phyloP scores from a whole-genome alignment of 2,113 vertebrate genomes.

The Tiliqua scincoides region DNA sequence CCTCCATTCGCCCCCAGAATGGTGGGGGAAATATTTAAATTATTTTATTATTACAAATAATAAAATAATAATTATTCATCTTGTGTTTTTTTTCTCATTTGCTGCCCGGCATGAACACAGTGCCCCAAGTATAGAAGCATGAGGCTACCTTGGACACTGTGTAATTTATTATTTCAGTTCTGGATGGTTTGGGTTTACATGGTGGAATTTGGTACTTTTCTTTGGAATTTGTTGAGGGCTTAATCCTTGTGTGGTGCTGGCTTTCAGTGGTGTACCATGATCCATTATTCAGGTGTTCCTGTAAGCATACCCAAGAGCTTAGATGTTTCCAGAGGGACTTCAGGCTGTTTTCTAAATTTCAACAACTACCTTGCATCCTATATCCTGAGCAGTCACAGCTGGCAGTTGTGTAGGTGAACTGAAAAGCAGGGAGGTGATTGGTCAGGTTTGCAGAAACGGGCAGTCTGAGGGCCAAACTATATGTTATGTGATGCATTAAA shows the following conservation, averaged over 20 bases:
- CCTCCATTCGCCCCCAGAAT: not conserved
- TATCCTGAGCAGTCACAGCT: not conserved
- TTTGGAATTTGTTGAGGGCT: not conserved
- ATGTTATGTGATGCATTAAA: too few species aligned
- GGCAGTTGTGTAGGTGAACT: not conserved
- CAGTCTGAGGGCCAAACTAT: too few species aligned
- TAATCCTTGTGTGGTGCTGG: not conserved
- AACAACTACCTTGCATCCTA: not conserved
- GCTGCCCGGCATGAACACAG: not conserved
- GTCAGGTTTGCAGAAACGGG: not conserved
- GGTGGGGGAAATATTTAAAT: not conserved
- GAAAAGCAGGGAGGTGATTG: not conserved
- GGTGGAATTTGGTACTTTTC: not conserved
- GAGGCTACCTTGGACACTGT: not conserved
- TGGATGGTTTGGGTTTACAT: not conserved
- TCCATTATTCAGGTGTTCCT: not conserved
- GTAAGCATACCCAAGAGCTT: not conserved
- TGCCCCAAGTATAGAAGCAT: not conserved
- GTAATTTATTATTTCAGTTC: not conserved
- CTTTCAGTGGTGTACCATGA: not conserved
- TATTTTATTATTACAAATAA: too few species aligned
- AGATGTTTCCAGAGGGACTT: not conserved
- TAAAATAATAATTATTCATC: not conserved
- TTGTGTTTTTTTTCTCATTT: not conserved
- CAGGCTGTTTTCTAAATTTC: not conserved